Conservation (phyloP, 2,797 vertebrate species). For the Tapirus indicus region DNA sequence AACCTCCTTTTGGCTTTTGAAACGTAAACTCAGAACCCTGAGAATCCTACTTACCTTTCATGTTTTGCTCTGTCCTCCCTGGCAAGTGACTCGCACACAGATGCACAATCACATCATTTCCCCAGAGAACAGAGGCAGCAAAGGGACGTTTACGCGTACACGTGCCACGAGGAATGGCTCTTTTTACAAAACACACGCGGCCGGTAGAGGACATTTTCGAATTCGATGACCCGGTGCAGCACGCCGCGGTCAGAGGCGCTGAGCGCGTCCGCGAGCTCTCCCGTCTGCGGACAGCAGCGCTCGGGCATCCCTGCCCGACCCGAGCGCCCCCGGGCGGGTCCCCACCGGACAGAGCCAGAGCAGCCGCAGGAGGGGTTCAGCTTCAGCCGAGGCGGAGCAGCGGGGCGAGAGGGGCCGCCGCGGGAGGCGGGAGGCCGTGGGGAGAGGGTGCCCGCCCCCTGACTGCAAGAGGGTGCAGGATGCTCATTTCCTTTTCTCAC, state of each 20-base stretch:
- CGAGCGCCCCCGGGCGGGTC: too few relatives aligned
- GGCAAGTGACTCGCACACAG: not conserved
- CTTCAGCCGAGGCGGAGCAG: not conserved
- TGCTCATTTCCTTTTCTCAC: not conserved
- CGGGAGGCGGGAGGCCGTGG: not conserved
- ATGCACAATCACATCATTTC: not conserved
- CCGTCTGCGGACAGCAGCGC: too few relatives aligned
- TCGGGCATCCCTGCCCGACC: too few relatives aligned
- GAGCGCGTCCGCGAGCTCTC: not conserved
- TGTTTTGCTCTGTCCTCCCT: not conserved
- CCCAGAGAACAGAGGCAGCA: not conserved
- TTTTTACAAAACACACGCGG: not conserved
- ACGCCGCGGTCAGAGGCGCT: not conserved
- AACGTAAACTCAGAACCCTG: not conserved
- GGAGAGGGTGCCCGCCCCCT: not conserved
- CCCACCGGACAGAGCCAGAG: too few relatives aligned
- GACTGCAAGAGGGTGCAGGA: not conserved
- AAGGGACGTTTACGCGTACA: not conserved
- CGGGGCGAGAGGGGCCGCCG: not conserved
- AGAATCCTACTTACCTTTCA: not conserved
- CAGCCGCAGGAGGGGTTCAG: not conserved
- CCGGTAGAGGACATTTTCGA: not conserved
- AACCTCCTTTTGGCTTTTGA: not conserved
- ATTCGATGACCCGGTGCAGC: not conserved
- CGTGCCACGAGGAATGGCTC: not conserved